Conservation (phyloP, 2,797 vertebrate genomes). For the Pteropus rufus region DNA sequence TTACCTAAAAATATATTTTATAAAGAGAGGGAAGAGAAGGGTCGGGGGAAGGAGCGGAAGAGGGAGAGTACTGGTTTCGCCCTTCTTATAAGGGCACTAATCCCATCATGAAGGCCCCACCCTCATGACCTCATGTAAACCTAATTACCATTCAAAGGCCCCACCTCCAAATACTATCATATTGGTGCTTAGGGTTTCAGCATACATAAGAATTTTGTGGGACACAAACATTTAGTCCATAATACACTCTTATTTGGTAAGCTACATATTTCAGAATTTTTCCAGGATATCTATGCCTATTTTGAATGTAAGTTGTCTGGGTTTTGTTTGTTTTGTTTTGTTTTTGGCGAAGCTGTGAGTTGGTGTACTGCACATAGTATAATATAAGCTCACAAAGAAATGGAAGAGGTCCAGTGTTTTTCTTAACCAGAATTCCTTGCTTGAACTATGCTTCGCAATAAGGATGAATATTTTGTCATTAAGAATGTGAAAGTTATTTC, state of each 20-base stretch:
- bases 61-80: neutral
- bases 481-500: constrained; percentile 22
- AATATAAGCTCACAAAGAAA: neutral
- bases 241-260: neutral
- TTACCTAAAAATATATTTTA: neutral
- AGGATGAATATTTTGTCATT: neutral
- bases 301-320: neutral
- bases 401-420: neutral
- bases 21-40: neutral
- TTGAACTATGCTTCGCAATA: neutral
- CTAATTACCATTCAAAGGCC: neutral
- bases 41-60: too few species aligned
- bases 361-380: neutral
- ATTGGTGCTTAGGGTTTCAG: too few species aligned
- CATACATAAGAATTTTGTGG: neutral
- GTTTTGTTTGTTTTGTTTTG: neutral
- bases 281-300: neutral
- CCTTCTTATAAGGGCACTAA: neutral
- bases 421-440: neutral
- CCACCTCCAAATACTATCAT: neutral
- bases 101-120: neutral
- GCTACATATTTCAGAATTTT: neutral
- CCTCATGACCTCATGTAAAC: neutral
- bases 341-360: neutral
- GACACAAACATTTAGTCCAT: neutral